A percentile compares a stretch with the other conserved stretches of the same genome.
These are phyloP conservation scores for Cepaea nemoralis DNA, from an alignment of 1,140 invertebrate species.

Conservation along the genomic window DNA sequence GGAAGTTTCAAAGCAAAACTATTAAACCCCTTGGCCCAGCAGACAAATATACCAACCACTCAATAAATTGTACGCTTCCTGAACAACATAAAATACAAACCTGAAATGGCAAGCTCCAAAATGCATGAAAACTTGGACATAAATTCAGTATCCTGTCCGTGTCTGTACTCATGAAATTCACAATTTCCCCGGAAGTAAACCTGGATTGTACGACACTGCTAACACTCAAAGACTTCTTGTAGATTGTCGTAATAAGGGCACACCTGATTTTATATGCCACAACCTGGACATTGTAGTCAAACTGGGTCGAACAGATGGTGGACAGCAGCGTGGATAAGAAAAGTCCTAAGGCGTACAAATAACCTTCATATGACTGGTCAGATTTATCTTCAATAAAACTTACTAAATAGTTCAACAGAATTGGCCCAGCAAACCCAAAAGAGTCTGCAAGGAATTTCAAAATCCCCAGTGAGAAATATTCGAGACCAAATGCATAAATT, in stretches of 20 bases:
- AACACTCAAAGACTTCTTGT: slow-evolving; percentile 81
- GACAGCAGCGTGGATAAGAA: slow-evolving; percentile 73
- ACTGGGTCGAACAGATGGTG: slow-evolving; percentile 87
- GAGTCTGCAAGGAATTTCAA: slow-evolving; percentile 88
- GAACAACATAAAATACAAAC: too few relatives aligned
- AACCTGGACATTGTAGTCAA: slow-evolving; percentile 89
- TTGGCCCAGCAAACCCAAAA: slow-evolving; percentile 87
- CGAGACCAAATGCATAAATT: slow-evolving; percentile 85
- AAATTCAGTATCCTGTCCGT: slow-evolving; percentile 94
- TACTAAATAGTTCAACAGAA: slow-evolving; percentile 88
- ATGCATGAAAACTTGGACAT: slow-evolving; percentile 93
- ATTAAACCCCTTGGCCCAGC: too few relatives aligned
- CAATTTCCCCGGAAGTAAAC: slow-evolving; percentile 87
- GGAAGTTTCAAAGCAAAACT: too few relatives aligned
- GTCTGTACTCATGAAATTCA: slow-evolving; percentile 98
- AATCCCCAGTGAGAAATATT: slow-evolving; percentile 91
- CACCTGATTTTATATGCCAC: slow-evolving; percentile 89
- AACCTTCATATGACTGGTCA: slow-evolving; percentile 80
- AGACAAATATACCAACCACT: too few relatives aligned
- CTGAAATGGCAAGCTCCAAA: slow-evolving; percentile 97
- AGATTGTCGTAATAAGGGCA: slow-evolving; percentile 86
- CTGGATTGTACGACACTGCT: slow-evolving; percentile 59
- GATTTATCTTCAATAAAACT: slow-evolving; percentile 83
- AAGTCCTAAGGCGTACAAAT: slow-evolving; percentile 84
- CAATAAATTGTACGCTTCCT: too few relatives aligned